Conservation (phyloP, 2,888 invertebrate genomes). For the Aporophyla lueneburgensis region DNA sequence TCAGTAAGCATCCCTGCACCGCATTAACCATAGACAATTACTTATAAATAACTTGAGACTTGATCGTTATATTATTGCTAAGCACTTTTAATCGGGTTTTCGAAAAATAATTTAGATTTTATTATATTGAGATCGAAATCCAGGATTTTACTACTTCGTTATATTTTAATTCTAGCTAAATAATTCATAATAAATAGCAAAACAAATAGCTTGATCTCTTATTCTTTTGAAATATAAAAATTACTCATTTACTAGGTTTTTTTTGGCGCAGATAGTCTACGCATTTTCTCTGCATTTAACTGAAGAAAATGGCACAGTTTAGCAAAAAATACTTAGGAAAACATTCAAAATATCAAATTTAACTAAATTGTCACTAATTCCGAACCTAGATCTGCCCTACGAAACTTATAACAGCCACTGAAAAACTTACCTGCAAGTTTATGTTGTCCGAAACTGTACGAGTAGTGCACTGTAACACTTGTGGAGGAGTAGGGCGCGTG, state of each 20-base stretch:
- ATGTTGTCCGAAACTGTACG: conserved; percentile 72
- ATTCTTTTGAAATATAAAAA: neutral
- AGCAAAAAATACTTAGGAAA: neutral
- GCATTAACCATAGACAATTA: conserved; percentile 46
- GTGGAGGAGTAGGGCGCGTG: conserved; percentile 74
- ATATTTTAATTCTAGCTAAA: neutral
- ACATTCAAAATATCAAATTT: neutral
- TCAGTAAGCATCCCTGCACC: conserved; percentile 74
- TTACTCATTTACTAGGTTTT: neutral
- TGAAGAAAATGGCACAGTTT: neutral
- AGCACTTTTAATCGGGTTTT: conserved; percentile 4
- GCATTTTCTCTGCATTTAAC: neutral
- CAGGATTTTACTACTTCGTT: neutral
- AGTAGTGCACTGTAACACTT: conserved; percentile 72
- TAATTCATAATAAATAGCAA: neutral
- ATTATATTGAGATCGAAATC: neutral
- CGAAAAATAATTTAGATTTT: neutral
- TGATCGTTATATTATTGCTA: conserved; percentile 43
- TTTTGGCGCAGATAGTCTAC: neutral
- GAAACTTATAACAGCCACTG: conserved; percentile 6
- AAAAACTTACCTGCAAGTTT: conserved; percentile 83
- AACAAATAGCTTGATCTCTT: neutral
- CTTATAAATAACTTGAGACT: conserved; percentile 65
- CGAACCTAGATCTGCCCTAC: neutral
- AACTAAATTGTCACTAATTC: neutral